Evolutionary conservation across 1,140 invertebrate species (phyloP).

Genomic region (Druon quercuslanigerum): DNA sequence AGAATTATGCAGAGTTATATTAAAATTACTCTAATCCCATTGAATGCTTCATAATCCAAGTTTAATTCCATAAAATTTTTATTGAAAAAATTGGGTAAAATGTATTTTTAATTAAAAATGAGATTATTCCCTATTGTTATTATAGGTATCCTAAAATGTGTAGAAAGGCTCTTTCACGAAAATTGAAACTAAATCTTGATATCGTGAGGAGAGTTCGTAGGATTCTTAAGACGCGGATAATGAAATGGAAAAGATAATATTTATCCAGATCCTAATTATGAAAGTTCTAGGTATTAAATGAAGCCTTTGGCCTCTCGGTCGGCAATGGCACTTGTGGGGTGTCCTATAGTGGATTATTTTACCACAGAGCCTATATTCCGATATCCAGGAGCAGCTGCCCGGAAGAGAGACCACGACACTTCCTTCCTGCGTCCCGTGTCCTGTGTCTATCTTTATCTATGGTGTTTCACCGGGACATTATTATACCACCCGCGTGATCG

Average conservation of each 20-base stretch:
- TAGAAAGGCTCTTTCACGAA: too few relatives aligned
- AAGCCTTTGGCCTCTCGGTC: slow-evolving; percentile 50
- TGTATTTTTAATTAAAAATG: too few relatives aligned
- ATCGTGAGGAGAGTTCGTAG: too few relatives aligned
- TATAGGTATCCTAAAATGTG: too few relatives aligned
- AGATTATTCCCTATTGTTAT: too few relatives aligned
- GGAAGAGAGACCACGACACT: slow-evolving; percentile 75
- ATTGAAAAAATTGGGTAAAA: too few relatives aligned
- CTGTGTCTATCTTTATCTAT: slow-evolving; percentile 58
- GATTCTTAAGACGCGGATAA: slow-evolving; percentile 6
- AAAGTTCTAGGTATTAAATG: slow-evolving; percentile 52
- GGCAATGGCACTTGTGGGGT: slow-evolving; percentile 73
- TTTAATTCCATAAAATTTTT: too few relatives aligned
- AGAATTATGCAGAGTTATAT: too few relatives aligned
- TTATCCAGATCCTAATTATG: slow-evolving; percentile 46
- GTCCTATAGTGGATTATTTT: slow-evolving; percentile 74
- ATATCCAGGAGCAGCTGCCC: slow-evolving; percentile 71
- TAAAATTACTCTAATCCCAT: too few relatives aligned
- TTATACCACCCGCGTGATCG: slow-evolving; percentile 50
- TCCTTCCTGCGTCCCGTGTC: slow-evolving; percentile 68
- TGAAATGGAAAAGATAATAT: slow-evolving; percentile 29
- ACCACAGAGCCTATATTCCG: slow-evolving; percentile 60
- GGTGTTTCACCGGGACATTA: slow-evolving; percentile 53
- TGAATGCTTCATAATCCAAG: too few relatives aligned
- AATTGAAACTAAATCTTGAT: too few relatives aligned